Evolutionary conservation across 2,113 vertebrate genomes (phyloP).

Genomic region (Caloenas nicobarica): DNA sequence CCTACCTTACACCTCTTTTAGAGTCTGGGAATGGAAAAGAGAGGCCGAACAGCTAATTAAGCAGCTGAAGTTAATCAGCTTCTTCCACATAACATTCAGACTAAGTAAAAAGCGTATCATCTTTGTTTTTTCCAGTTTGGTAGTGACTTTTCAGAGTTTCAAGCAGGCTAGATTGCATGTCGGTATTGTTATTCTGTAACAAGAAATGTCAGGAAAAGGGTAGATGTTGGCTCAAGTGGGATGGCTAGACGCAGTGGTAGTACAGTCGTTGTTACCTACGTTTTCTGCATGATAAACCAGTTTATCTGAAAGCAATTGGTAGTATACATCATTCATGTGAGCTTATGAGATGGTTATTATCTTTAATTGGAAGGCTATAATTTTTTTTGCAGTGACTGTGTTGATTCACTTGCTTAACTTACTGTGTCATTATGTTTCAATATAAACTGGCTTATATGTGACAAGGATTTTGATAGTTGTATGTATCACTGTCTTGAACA

Average conservation of each 20-base stretch:
- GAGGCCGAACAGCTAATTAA: neutral
- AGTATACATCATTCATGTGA: neutral
- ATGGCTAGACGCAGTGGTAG: neutral
- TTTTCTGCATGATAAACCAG: slow-evolving; percentile 10
- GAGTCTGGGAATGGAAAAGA: neutral
- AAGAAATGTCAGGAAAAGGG: neutral
- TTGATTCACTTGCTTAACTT: neutral
- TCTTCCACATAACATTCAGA: neutral
- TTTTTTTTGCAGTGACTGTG: neutral
- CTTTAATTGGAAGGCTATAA: neutral
- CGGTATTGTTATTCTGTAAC: neutral
- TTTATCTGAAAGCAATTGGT: neutral
- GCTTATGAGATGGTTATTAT: neutral
- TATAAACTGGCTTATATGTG: neutral
- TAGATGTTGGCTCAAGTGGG: neutral
- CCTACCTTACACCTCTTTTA: neutral
- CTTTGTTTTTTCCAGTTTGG: neutral
- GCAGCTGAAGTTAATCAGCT: neutral
- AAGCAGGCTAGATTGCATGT: neutral
- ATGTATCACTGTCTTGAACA: neutral
- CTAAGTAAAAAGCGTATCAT: neutral
- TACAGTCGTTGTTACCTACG: neutral
- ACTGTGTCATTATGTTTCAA: neutral
- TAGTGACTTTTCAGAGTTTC: neutral
- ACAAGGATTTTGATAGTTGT: neutral